These are phyloP conservation scores for Vombatus ursinus DNA, from an alignment of 2,113 vertebrate genomes.

Conservation along the genomic window DNA sequence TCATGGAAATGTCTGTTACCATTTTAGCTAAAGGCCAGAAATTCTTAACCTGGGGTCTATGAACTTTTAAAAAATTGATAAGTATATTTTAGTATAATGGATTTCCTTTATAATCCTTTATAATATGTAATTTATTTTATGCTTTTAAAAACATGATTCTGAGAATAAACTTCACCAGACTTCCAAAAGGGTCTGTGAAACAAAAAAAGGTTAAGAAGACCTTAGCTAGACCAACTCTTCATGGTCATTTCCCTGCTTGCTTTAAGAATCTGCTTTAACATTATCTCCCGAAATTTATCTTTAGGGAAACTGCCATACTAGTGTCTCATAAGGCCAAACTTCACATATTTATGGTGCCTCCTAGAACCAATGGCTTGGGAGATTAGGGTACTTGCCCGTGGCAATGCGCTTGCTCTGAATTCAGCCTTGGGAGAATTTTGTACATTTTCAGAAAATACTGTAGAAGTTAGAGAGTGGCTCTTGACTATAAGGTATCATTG, in stretches of 20 bases:
- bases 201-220: background rate
- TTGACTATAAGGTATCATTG: background rate
- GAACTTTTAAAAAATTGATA: constrained; percentile 9
- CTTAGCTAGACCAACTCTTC: background rate
- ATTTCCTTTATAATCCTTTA: constrained; percentile 5
- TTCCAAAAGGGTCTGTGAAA: background rate
- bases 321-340: background rate
- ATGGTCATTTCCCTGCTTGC: background rate
- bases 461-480: background rate
- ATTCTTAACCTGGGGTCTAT: background rate
- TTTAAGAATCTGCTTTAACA: background rate
- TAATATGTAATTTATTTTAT: constrained; percentile 1
- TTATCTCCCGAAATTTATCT: background rate
- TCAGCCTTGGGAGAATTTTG: constrained; percentile 68
- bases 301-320: background rate
- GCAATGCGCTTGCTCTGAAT: constrained; percentile 54
- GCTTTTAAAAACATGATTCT: background rate
- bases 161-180: background rate
- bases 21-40: background rate
- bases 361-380: constrained; percentile 11
- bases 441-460: constrained; percentile 33
- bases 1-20: background rate
- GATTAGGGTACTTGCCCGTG: constrained; percentile 23
- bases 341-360: constrained; percentile 41
- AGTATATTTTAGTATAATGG: constrained; percentile 26